Percentiles rank a stretch among this genome's conserved stretches.
These are phyloP conservation scores for Tachycineta bicolor DNA, from an alignment of 2,113 vertebrate species.

Conservation along the genomic window DNA sequence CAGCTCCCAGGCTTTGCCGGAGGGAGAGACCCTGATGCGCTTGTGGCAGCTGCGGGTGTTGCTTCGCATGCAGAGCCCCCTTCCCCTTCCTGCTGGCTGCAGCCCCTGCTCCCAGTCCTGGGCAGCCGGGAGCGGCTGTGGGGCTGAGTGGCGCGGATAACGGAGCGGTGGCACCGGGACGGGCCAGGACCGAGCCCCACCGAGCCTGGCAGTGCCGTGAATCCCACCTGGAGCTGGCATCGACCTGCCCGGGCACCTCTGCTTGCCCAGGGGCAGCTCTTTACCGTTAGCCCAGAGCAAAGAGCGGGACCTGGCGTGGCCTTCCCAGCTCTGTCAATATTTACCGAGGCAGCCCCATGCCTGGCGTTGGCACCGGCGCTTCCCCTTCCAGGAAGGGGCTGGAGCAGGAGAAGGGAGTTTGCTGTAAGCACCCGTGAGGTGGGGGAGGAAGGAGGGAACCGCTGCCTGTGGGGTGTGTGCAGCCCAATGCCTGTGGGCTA, in stretches of 20 bases:
- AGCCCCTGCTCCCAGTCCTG: accelerated
- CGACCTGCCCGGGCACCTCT: neutral
- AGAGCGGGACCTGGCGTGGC: slow-evolving; percentile 15
- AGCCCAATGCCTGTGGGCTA: accelerated
- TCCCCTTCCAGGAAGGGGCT: slow-evolving; percentile 47
- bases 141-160: neutral
- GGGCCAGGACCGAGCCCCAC: neutral
- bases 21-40: accelerated
- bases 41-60: accelerated
- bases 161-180: neutral
- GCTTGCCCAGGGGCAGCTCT: neutral
- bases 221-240: neutral
- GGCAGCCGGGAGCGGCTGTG: neutral
- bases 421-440: neutral
- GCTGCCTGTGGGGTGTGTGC: neutral
- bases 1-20: neutral
- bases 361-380: neutral
- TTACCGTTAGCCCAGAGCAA: slow-evolving; percentile 51
- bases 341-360: neutral
- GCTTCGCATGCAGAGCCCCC: neutral
- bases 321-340: slow-evolving; percentile 44
- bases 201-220: neutral
- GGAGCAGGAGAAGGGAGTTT: neutral
- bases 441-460: neutral
- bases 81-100: neutral